Percentiles rank a stretch among this genome's conserved stretches.
Evolutionary conservation across 2,113 vertebrate species (phyloP).

Genomic region (Proteles cristata): DNA sequence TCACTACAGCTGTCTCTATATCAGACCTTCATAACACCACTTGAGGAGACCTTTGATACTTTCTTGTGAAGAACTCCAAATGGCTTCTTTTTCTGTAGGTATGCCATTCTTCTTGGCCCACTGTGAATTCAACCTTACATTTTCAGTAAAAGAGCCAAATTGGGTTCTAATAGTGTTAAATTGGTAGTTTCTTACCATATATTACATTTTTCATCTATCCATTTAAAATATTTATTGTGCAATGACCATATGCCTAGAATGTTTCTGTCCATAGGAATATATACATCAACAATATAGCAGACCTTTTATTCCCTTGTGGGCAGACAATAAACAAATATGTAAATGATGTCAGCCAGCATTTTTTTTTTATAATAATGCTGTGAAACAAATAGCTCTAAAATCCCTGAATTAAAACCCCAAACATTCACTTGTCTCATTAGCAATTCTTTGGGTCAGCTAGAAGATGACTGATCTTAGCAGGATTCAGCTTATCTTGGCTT

Average conservation of each 20-base stretch:
- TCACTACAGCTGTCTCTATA: background rate
- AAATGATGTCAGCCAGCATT: background rate
- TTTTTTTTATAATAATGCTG: background rate
- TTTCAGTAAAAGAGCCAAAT: background rate
- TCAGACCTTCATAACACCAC: background rate
- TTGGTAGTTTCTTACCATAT: background rate
- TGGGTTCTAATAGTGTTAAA: background rate
- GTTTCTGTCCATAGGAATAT: background rate
- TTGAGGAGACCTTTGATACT: background rate
- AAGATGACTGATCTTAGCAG: background rate
- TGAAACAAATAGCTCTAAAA: background rate
- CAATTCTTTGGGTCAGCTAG: background rate
- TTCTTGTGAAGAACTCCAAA: background rate
- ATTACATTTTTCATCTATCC: background rate
- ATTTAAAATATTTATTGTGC: background rate
- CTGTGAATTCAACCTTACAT: background rate
- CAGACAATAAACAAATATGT: background rate
- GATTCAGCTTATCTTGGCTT: background rate
- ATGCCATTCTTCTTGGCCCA: background rate
- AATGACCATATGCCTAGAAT: background rate
- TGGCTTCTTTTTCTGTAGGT: background rate
- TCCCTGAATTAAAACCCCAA: background rate
- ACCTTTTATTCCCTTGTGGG: background rate
- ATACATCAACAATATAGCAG: background rate
- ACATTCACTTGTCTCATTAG: background rate